These are phyloP conservation scores for Cheumatopsyche charites DNA, from an alignment of 1,140 invertebrate genomes.

Conservation along the genomic window DNA sequence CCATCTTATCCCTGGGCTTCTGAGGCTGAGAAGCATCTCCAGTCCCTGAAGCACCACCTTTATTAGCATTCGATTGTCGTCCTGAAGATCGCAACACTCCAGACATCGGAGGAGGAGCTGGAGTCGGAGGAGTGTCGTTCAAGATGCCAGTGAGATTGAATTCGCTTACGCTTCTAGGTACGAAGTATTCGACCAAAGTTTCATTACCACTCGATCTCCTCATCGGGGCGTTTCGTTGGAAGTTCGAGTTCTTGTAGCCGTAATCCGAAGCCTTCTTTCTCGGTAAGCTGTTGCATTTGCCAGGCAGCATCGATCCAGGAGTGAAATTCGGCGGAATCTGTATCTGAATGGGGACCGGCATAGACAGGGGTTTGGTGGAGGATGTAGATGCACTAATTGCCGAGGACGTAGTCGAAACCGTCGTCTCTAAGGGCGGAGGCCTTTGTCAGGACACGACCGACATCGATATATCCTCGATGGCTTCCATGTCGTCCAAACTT, in stretches of 20 bases:
- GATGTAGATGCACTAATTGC: slow-evolving; percentile 50
- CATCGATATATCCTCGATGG: slow-evolving; percentile 66
- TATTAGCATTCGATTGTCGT: slow-evolving; percentile 45
- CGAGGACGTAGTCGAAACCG: slow-evolving; percentile 49
- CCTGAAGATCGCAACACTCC: slow-evolving; percentile 49
- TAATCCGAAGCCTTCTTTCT: slow-evolving; percentile 62
- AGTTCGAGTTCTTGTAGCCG: slow-evolving; percentile 58
- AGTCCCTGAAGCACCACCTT: slow-evolving; percentile 51
- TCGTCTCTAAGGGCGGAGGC: slow-evolving; percentile 56
- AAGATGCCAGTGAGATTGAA: slow-evolving; percentile 73
- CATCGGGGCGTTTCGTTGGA: slow-evolving; percentile 69
- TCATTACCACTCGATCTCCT: slow-evolving; percentile 69
- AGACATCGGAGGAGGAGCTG: slow-evolving; percentile 58
- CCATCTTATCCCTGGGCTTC: slow-evolving; percentile 72
- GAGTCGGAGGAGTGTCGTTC: slow-evolving; percentile 61
- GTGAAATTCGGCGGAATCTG: slow-evolving; percentile 56
- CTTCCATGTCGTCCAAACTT: slow-evolving; percentile 55
- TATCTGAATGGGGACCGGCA: slow-evolving; percentile 57
- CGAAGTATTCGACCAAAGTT: slow-evolving; percentile 78
- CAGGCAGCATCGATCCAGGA: slow-evolving; percentile 59
- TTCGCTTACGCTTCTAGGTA: slow-evolving; percentile 80
- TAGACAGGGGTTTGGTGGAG: slow-evolving; percentile 51
- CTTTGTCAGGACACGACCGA: slow-evolving; percentile 72
- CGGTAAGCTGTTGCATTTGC: slow-evolving; percentile 66
- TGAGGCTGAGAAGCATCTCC: slow-evolving; percentile 51